Percentiles rank a stretch among this genome's conserved stretches.
These are phyloP conservation scores for Gallinago undulata DNA, from an alignment of 2,113 vertebrate genomes.

Conservation along the genomic window DNA sequence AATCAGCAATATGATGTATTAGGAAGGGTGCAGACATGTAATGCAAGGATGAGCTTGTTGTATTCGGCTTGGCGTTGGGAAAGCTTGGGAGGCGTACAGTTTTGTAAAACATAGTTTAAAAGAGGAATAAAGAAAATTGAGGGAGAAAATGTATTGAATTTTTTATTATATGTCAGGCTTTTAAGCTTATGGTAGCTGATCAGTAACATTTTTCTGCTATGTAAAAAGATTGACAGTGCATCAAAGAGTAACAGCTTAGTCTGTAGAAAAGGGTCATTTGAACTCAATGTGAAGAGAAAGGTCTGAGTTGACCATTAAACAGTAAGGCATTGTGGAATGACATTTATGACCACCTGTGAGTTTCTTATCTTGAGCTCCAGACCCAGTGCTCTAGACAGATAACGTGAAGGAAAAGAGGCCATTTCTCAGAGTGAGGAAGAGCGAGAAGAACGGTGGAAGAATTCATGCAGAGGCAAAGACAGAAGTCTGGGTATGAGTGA, in stretches of 20 bases:
- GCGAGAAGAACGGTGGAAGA: neutral
- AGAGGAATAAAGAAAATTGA: neutral
- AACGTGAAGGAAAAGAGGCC: neutral
- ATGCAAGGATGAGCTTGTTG: neutral
- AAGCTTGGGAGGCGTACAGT: neutral
- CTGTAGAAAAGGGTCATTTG: neutral
- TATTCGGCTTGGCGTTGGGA: neutral
- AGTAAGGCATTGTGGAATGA: neutral
- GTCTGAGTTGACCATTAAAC: neutral
- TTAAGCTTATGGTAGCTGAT: neutral
- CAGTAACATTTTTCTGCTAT: neutral
- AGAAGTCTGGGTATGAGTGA: neutral
- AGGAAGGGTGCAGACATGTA: neutral
- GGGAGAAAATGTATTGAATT: neutral
- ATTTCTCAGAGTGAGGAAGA: neutral
- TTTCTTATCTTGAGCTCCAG: neutral
- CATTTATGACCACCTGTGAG: fast-evolving
- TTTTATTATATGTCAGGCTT: neutral
- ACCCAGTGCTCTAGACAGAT: neutral
- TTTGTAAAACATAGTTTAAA: neutral
- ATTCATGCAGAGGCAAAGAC: neutral
- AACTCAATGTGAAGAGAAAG: neutral
- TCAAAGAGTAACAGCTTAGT: neutral
- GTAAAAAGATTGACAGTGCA: neutral
- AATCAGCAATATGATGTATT: too few relatives aligned